A percentile compares a stretch with the other conserved stretches of the same genome.
Conservation (phyloP, 2,888 invertebrate genomes). For the Eledona agricola region DNA sequence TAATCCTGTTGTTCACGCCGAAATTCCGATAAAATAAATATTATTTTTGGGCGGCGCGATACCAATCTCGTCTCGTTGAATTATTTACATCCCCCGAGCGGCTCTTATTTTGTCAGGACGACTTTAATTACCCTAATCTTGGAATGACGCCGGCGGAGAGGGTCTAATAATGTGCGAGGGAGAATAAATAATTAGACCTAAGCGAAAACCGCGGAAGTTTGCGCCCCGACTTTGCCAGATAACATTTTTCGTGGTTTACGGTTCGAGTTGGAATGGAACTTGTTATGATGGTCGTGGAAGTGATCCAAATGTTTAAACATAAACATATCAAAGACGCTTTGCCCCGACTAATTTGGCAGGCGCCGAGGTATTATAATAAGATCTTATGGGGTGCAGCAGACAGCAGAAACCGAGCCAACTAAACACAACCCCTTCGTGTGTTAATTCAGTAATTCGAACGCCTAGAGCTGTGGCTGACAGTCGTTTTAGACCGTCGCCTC, state of each 20-base stretch:
- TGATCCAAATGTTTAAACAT: constrained; percentile 25
- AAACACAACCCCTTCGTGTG: constrained; percentile 29
- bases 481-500: constrained; percentile 37
- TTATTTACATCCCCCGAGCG: constrained; percentile 44
- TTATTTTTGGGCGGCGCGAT: constrained; percentile 11
- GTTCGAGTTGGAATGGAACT: constrained; percentile 5
- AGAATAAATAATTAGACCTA: constrained; percentile 42
- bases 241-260: constrained; percentile 19
- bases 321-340: constrained; percentile 24
- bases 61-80: constrained; percentile 25
- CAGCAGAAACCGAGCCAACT: constrained; percentile 24
- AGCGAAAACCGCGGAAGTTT: constrained; percentile 29
- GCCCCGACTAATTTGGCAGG: constrained; percentile 30
- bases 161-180: constrained; percentile 38
- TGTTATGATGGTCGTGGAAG: constrained; percentile 7
- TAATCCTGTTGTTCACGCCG: constrained; percentile 14
- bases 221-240: constrained; percentile 17
- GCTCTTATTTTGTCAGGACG: constrained; percentile 44
- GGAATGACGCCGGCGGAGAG: constrained; percentile 40
- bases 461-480: constrained; percentile 39
- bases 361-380: constrained; percentile 25
- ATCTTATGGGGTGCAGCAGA: constrained; percentile 27
- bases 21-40: constrained; percentile 6
- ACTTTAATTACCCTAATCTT: constrained; percentile 49
- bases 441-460: constrained; percentile 39